These are phyloP conservation scores for Molossus alvarezi DNA, from an alignment of 2,797 vertebrate species.

Conservation along the genomic window DNA sequence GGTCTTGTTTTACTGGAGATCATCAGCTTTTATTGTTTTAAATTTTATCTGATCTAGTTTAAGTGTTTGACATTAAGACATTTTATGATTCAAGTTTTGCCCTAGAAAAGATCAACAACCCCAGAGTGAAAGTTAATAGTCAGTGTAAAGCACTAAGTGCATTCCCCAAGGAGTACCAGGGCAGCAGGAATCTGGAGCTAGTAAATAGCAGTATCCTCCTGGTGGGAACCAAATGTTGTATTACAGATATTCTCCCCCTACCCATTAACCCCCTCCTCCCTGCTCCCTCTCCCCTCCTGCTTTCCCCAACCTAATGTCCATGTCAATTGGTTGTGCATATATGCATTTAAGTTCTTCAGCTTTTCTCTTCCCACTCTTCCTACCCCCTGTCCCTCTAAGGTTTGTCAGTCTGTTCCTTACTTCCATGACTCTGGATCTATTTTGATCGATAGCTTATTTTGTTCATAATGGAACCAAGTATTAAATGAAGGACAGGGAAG, in stretches of 20 bases:
- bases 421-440: too few species aligned
- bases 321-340: too few species aligned
- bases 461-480: background rate
- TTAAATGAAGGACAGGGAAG: conserved; percentile 39
- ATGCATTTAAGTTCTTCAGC: too few species aligned
- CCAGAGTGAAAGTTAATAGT: conserved; percentile 55
- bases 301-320: too few species aligned
- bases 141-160: background rate
- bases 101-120: conserved; percentile 52
- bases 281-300: too few species aligned
- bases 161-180: background rate
- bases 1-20: conserved; percentile 51
- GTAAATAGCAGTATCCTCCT: background rate
- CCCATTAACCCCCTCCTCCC: too few species aligned
- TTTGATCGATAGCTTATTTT: too few species aligned
- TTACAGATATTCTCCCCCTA: too few species aligned
- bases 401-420: too few species aligned
- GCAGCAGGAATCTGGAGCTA: conserved; percentile 39
- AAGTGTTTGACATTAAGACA: conserved; percentile 32
- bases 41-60: conserved; percentile 55
- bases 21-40: conserved; percentile 57
- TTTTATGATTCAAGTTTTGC: conserved; percentile 69
- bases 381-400: too few species aligned
- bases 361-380: too few species aligned
- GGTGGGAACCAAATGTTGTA: background rate